Evolutionary conservation across 1,140 invertebrate genomes (phyloP).

Genomic region (Drosophila athabasca): DNA sequence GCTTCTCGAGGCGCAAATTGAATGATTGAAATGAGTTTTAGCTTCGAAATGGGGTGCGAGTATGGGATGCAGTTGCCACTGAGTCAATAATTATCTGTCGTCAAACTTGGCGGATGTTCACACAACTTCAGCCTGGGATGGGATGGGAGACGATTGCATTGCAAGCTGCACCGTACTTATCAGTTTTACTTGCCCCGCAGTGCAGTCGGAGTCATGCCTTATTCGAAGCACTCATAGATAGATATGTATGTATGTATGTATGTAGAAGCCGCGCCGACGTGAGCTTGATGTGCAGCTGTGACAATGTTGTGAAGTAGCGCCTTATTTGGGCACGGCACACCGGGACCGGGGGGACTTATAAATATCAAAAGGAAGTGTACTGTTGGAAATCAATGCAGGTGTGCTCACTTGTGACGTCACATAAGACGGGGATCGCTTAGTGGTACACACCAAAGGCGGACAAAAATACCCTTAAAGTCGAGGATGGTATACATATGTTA

Average conservation of each 20-base stretch:
- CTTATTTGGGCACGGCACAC: slow-evolving; percentile 56
- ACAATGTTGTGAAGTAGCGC: slow-evolving; percentile 39
- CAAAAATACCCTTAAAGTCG: no score
- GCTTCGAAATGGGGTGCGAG: neutral
- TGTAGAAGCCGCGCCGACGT: slow-evolving; percentile 22
- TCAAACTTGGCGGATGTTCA: slow-evolving; percentile 68
- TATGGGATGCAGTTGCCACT: slow-evolving; percentile 33
- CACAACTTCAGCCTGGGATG: slow-evolving; percentile 16
- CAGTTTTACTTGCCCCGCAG: slow-evolving; percentile 18
- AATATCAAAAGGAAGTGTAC: slow-evolving; percentile 59
- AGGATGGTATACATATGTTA: no score
- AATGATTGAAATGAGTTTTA: neutral
- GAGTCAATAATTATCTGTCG: slow-evolving; percentile 39
- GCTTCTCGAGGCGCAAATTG: slow-evolving; percentile 37
- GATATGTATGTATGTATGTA: neutral
- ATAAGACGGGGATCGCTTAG: slow-evolving; percentile 7
- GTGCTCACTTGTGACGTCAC: slow-evolving; percentile 52
- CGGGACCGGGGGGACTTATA: neutral
- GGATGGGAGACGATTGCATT: slow-evolving; percentile 22
- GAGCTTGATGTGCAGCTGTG: slow-evolving; percentile 59
- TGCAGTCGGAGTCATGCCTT: slow-evolving; percentile 21
- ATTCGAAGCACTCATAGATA: slow-evolving; percentile 16
- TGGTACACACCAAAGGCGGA: no score
- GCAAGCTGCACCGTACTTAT: slow-evolving; percentile 43
- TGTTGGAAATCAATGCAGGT: slow-evolving; percentile 62